Evolutionary conservation across 1,140 invertebrate genomes (phyloP), one percentile per base, ranked within the genome.

Genomic region (Lineus longissimus): DNA sequence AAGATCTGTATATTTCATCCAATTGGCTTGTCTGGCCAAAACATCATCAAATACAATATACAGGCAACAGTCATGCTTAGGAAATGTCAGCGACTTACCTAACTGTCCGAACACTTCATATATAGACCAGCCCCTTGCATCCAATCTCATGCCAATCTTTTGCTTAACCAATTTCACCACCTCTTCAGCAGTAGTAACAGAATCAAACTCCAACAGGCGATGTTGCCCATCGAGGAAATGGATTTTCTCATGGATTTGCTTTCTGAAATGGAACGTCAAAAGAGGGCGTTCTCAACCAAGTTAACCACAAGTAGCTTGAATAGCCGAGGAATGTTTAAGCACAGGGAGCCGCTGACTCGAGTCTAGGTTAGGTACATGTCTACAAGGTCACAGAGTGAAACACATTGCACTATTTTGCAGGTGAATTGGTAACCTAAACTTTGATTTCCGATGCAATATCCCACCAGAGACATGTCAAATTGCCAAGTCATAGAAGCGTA

Each of bases 211-310:
- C 1, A 97, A 88, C 0, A 93, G 91, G 76, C 96, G 92, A 77
- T 94, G 94, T 74, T 95, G 93, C 1, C 93, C 94, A 81, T 97
- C 93, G 86, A 96, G 90, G 73, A 97, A 90, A 78, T 94, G 89
- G 70, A 97, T 93, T 54, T 92, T 87, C 0, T 93, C 91, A 76
- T 95, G 94, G 62, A 96, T 91, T 4, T 91, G 91, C 63, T 93
- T 85, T 47, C 94, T 78, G 64, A 6, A 69, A 66, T 55, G 0
- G 55, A 47, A 58, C 19, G 23, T 29, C 13, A 55, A 13, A 55
- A 15, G 23, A 15, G 51, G 23, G 13, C 11, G 11, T 23, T 15
- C 9, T 11, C 23, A 15, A 55, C 11, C 13, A 17, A 13, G 22
- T 15, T 11, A 25, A 25, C 23, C 13, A 15, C 9, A 17, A 13